These are phyloP conservation scores for Bombylius major DNA, from an alignment of 2,888 invertebrate species.

Conservation along the genomic window DNA sequence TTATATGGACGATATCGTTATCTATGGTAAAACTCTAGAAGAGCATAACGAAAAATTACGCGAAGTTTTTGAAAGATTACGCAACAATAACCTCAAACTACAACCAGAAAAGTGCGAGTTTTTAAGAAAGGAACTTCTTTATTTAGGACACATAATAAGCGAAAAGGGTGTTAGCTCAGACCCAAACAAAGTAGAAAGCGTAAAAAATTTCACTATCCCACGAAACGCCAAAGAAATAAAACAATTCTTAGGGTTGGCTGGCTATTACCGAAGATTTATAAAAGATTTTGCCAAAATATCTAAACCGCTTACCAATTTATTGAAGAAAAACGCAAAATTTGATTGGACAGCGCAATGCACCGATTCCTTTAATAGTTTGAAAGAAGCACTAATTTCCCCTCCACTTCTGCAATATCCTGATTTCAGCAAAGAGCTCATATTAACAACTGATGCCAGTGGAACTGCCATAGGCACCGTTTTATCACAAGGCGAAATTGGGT, in stretches of 20 bases:
- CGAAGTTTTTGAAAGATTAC: background rate
- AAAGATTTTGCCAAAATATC: constrained; percentile 7
- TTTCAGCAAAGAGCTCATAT: constrained; percentile 19
- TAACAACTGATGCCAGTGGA: constrained; percentile 21
- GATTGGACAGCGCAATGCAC: constrained; percentile 1
- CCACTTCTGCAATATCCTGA: constrained; percentile 27
- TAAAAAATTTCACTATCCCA: constrained; percentile 7
- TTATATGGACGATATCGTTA: background rate
- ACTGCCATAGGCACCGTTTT: constrained; percentile 18
- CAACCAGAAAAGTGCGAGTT: constrained; percentile 19
- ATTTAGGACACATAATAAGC: constrained; percentile 21
- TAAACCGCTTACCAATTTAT: background rate
- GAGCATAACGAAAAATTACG: background rate
- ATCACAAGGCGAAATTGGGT: constrained; percentile 11
- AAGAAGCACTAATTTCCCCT: constrained; percentile 9
- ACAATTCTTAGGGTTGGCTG: constrained; percentile 16
- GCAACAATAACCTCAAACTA: constrained; percentile 16
- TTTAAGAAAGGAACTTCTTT: constrained; percentile 11
- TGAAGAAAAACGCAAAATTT: constrained; percentile 1
- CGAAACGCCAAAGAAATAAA: constrained; percentile 16
- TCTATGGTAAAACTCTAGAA: background rate
- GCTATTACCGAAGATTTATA: constrained; percentile 13
- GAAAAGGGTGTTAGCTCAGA: constrained; percentile 16
- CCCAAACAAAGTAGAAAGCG: background rate
- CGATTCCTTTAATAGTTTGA: constrained; percentile 1